A percentile compares a stretch with the other conserved stretches of the same genome.
Conservation (phyloP, 92 coral and sea anemone species). For the Porites lobata region DNA sequence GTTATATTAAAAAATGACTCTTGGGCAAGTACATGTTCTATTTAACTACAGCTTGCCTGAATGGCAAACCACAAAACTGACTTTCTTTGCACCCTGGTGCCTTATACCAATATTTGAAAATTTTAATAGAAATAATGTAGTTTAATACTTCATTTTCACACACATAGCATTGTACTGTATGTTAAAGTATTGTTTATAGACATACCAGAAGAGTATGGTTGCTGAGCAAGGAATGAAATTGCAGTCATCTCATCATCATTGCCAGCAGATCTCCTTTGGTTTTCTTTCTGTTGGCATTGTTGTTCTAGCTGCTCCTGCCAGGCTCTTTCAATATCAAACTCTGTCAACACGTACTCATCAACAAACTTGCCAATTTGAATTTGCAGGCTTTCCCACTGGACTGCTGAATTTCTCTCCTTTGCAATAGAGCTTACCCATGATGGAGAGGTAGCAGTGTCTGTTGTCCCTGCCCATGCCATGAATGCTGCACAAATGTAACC, state of each 20-base stretch:
- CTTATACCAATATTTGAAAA: neutral
- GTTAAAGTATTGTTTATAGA: neutral
- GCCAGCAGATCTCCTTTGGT: constrained; percentile 24
- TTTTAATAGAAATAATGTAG: neutral
- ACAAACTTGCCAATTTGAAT: constrained; percentile 5
- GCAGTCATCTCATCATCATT: constrained; percentile 45
- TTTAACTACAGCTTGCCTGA: too few relatives aligned
- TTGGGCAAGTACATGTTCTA: too few relatives aligned
- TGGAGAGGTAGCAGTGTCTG: constrained; percentile 16
- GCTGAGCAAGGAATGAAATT: constrained; percentile 42
- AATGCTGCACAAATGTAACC: constrained; percentile 75
- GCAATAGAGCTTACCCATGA: neutral
- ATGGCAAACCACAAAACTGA: too few relatives aligned
- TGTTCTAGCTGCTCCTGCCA: constrained; percentile 18
- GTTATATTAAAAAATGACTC: neutral
- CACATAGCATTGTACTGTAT: neutral
- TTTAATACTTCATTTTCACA: neutral
- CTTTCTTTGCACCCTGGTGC: neutral
- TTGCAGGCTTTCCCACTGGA: neutral
- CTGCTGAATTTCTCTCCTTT: neutral
- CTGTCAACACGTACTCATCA: constrained; percentile 30
- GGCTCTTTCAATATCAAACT: constrained; percentile 42
- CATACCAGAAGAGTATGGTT: constrained; percentile 51
- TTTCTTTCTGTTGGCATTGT: constrained; percentile 13
- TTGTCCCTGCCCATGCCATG: constrained; percentile 57